Evolutionary conservation across 2,797 vertebrate species (phyloP), one percentile per base, ranked within the genome.

Genomic region (Gadopsis bispinosus): DNA sequence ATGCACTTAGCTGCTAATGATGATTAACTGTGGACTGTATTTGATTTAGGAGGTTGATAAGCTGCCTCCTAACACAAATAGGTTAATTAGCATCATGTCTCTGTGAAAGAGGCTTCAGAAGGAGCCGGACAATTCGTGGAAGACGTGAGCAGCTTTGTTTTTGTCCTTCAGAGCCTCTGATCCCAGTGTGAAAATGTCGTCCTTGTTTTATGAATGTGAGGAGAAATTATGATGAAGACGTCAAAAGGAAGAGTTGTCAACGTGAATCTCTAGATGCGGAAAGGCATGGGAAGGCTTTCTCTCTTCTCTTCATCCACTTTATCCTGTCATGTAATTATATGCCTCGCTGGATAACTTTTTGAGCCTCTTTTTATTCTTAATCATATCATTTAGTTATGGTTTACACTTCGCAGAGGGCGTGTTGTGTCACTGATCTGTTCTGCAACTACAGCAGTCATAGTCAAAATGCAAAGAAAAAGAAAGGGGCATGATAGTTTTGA

Each of bases 1-100:
- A 91, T 88, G 88, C 80, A 83, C 82, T 91, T 78, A 86, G 76
- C 78, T 68, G 5, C 83, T 91, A 88, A 91, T 84, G 87, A 87
- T 87, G 92, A 91, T 90, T 65, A 91, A 87, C 86, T 61, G 80
- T 65, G 73, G 83, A 73, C 75, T 79, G 82, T 68, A 70, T 86
- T 84, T 88, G 90, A 92, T 93, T 86, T 56, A 45, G 81, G 75
- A 29, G 33, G 83, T 67, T 83, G 87, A 91, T 89, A 81, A 83
- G 84, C 83, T 56, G 75, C 81, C 77, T 80, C 76, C 11, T n/a
- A 89, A 83, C 86, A 87, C 82, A 85, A 88, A 87, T 86, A 73
- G 88, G 87, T 92, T 89, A 64, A 91, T 91, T 88, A 83, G 84
- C n/a, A 61, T 74, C 60, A 61, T 45, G 60, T 72, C 50, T 75